Base-by-base conservation (phyloP, 2,888 invertebrate species). In the Esperia sulphurella region DNA sequence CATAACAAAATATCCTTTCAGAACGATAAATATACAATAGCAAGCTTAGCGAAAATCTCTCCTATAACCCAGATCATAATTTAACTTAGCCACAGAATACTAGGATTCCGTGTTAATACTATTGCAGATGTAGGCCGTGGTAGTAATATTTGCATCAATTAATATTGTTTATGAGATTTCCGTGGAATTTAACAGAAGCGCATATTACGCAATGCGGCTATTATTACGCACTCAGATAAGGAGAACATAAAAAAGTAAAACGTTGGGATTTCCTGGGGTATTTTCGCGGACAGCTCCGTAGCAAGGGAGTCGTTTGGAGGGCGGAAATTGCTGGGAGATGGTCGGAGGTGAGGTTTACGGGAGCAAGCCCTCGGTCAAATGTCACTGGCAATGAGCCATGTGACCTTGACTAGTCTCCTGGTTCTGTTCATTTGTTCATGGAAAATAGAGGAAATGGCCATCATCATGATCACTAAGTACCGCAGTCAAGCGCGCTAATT, bases 261-360 rank as follows among this genome's bases (percentile, higher is more conserved):
- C 65, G 70, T 65, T 51, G 62, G 68, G 72, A 71, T 75, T 81
- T 78, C 67, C 66, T 57, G 63, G 54, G 55, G 54, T 65, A 61
- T 76, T 77, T 77, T 71, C 66, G 65, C 58, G 64, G 66, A 57
- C 63, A 59, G 65, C 59, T 65, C 14, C 54, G 71, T 68, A 64
- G 65, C 76, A 65, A 68, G 76, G 77, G 75, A 71, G 73, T 75
- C 73, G 67, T 82, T 80, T 68, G 55, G 65, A 65, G 66, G 68
- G 71, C 78, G 79, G 76, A 79, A 79, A 82, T 79, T 77, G 71
- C 68, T 66, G 71, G 64, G 68, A 71, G 68, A 63, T 62, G 63
- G 64, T 59, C 64, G 67, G 60, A 75, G 73, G 75, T 76, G 68
- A 65, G 61, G 64, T 70, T 71, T 65, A 72, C 63, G 53, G 67